Evolutionary conservation across 2,797 vertebrate genomes (phyloP), one percentile per base, ranked within the genome.

Genomic region (Centroberyx gerrardi): DNA sequence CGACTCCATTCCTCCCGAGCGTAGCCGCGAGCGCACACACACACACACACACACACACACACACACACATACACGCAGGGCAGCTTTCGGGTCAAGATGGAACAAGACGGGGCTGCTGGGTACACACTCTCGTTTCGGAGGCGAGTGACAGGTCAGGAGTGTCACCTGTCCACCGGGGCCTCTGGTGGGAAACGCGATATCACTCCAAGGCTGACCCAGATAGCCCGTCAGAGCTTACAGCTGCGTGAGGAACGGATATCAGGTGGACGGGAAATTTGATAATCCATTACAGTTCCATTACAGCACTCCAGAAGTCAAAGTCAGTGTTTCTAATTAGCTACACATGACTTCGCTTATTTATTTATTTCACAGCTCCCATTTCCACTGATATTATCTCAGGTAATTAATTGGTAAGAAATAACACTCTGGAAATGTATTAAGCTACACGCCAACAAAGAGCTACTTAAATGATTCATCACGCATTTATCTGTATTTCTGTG

Each of bases 131-230:
- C 72, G 69, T 70, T 82, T 82, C 68, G 58, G 68, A 80, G 86
- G 80, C 68, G 79, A 91, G 89, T 86, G 91, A 85, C 85, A 64
- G 91, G 83, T 88, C 90, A 88, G 79, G 53, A 86, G 85, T 87
- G 90, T 91, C 87, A 84, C 86, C 87, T 83, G 71, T 86, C 80
- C 68, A 27, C 78, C n/a, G 74, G 28, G 80, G 80, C 74, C 69
- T 75, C 72, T 44, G 82, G 66, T 74, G 78, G 72, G 84, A 82
- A 88, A 87, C 28, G 81, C 33, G 73, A 89, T 77, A 73, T 62
- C 44, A 28, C 62, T 75, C 58, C 5, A 72, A 78, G 38, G 59
- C 68, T 75, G 82, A 87, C 80, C 55, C 73, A 64, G 49, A 77
- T 46, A 63, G 65, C 67, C 75, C 13, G 65, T 31, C 42, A 49